A percentile compares a stretch with the other conserved stretches of the same genome.
phyloP scores from a whole-genome alignment of 2,113 vertebrate genomes.

The Podarcis raffonei region DNA sequence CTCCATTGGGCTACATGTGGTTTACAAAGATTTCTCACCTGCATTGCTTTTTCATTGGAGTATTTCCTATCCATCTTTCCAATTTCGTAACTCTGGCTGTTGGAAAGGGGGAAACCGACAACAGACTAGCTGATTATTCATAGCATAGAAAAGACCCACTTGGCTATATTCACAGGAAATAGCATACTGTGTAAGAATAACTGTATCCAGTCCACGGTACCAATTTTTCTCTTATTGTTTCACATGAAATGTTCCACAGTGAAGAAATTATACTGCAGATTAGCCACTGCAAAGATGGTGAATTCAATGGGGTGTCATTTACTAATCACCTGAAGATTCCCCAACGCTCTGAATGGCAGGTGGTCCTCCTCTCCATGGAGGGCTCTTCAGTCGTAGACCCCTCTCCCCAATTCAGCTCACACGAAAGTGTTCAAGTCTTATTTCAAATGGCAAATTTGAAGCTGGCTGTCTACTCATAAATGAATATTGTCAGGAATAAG shows the following conservation, averaged over 20 bases:
- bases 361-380: not conserved
- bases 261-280: not conserved
- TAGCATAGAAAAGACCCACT: not conserved
- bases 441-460: not conserved
- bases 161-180: not conserved
- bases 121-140: constrained; percentile 7
- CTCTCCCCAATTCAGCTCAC: not conserved
- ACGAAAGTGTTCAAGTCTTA: no score
- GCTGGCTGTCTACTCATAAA: not conserved
- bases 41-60: constrained; percentile 78
- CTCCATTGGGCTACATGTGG: not conserved
- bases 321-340: not conserved
- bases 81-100: constrained; percentile 92
- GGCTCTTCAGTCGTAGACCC: not conserved
- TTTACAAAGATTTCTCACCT: constrained; percentile 74
- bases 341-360: not conserved
- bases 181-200: not conserved
- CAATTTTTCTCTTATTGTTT: not conserved
- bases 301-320: not conserved
- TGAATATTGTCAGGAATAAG: not conserved
- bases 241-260: not conserved
- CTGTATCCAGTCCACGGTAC: not conserved
- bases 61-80: constrained; percentile 80
- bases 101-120: constrained; percentile 38
- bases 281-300: not conserved